These are phyloP conservation scores for Entomobrya proxima DNA, from an alignment of 2,888 invertebrate species.

Conservation along the genomic window DNA sequence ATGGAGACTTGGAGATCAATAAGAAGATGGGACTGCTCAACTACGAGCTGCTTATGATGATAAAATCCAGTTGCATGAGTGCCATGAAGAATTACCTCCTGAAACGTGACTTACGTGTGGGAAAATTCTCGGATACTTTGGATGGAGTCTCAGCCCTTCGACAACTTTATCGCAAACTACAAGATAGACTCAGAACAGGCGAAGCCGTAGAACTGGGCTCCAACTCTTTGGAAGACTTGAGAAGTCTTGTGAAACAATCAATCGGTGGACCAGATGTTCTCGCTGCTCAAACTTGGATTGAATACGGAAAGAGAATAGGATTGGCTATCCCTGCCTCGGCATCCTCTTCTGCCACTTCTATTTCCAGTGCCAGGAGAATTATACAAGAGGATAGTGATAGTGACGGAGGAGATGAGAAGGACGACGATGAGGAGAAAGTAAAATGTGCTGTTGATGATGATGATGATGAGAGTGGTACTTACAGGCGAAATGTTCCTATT, in stretches of 20 bases:
- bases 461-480: background rate
- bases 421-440: background rate
- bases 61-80: conserved; percentile 70
- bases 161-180: conserved; percentile 65
- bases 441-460: background rate
- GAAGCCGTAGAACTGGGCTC: conserved; percentile 60
- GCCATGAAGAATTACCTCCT: conserved; percentile 72
- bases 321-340: conserved; percentile 49
- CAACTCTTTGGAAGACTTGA: conserved; percentile 52
- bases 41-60: conserved; percentile 71
- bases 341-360: conserved; percentile 52
- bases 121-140: conserved; percentile 68
- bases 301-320: conserved; percentile 54
- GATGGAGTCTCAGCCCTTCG: conserved; percentile 69
- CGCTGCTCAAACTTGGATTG: conserved; percentile 50
- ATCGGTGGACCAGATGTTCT: conserved; percentile 41
- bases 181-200: conserved; percentile 51
- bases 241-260: conserved; percentile 42
- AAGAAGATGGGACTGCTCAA: conserved; percentile 67
- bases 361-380: conserved; percentile 34
- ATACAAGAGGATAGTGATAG: conserved; percentile 22
- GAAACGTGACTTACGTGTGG: conserved; percentile 71
- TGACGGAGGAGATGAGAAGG: conserved; percentile 7
- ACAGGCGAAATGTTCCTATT: background rate
- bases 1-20: conserved; percentile 72